phyloP scores from a whole-genome alignment of 92 coral and sea anemone genomes.

The Parazoanthus darwini region DNA sequence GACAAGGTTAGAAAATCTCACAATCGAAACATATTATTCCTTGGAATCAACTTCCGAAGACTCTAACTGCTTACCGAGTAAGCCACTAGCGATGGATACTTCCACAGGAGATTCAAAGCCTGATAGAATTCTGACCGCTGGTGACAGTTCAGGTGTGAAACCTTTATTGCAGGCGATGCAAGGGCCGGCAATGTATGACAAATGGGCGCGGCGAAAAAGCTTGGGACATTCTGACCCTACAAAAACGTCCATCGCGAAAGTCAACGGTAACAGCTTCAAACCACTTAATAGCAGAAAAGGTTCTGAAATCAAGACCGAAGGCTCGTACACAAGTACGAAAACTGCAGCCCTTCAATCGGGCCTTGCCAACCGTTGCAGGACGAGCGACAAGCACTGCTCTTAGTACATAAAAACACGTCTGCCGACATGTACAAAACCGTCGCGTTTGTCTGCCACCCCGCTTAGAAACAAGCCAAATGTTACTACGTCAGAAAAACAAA shows the following conservation, averaged over 20 bases:
- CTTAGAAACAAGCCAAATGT: neutral
- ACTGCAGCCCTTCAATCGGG: neutral
- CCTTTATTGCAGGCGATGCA: neutral
- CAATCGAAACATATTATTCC: neutral
- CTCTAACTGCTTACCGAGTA: neutral
- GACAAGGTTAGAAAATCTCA: too few species aligned
- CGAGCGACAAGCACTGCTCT: neutral
- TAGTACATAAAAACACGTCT: neutral
- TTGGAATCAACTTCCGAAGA: too few species aligned
- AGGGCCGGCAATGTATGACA: neutral
- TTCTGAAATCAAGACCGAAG: neutral
- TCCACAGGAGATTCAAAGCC: neutral
- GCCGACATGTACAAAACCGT: neutral
- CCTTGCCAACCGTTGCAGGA: neutral
- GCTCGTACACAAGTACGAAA: neutral
- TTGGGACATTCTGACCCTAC: neutral
- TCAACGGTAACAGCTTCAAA: neutral
- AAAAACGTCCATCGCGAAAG: neutral
- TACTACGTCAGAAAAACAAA: neutral
- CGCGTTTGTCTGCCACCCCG: neutral
- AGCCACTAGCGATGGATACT: neutral
- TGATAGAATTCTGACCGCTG: neutral
- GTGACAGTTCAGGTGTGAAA: neutral
- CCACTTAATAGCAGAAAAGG: neutral
- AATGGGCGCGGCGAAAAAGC: neutral